These are phyloP conservation scores for Nymphalis c-album DNA, from an alignment of 2,888 invertebrate genomes.

Conservation along the genomic window DNA sequence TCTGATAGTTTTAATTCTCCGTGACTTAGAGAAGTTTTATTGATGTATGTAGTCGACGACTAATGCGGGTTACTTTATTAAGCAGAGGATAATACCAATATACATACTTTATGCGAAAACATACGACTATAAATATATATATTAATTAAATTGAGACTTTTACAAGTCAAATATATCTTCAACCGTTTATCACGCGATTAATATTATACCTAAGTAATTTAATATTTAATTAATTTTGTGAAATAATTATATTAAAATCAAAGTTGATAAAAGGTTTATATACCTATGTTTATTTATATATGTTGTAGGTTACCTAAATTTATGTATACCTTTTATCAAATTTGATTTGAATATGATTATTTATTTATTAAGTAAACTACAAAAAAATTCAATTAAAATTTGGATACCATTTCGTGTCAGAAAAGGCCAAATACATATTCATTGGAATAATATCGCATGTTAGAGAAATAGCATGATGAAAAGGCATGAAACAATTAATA, in stretches of 20 bases:
- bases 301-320: no score
- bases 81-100: conserved; percentile 23
- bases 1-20: conserved; percentile 52
- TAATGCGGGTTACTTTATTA: conserved; percentile 48
- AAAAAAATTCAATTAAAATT: not conserved
- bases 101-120: not conserved
- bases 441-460: not conserved
- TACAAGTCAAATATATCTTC: no score
- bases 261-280: no score
- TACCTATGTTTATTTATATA: no score
- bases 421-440: conserved; percentile 7
- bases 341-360: no score
- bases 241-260: no score
- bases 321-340: no score
- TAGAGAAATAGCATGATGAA: not conserved
- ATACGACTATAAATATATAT: not conserved
- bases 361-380: no score
- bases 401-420: conserved; percentile 1
- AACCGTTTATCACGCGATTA: no score
- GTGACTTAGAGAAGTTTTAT: conserved; percentile 51
- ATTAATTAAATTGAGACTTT: no score
- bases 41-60: conserved; percentile 45
- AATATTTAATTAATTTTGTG: no score
- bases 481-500: not conserved
- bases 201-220: no score